Evolutionary conservation across 2,888 invertebrate species (phyloP), one percentile per base, ranked within the genome.

Genomic region (Mimas tiliae): DNA sequence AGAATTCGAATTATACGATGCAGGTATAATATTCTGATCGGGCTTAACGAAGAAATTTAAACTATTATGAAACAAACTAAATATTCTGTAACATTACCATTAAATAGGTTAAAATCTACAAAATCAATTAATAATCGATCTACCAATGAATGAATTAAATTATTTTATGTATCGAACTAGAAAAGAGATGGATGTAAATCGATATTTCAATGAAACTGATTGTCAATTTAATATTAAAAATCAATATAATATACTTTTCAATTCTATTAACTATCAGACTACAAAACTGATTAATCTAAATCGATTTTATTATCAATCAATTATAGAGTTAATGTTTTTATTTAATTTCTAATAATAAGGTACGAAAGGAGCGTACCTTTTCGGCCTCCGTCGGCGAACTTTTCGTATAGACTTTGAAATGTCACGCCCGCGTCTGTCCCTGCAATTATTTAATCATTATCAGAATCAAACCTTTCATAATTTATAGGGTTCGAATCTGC

Each of bases 391-490:
- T 69, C 74, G 70, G 87, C 68, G 85, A 90, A 90, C 64, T 81
- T 80, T 84, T 90, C 89, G 71, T 86, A 90, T 51, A 85, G 74
- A 34, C 82, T 79, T 74, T 88, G 90, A 80, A 77, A 90, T 42
- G 68, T 73, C 69, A 21, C 62, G 68, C 42, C 74, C 70, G 62
- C 70, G 76, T 67, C 74, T 64, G 72, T 72, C 71, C 85, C 90
- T 90, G 90, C 77, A 89, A 90, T 74, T 79, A 84, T 55, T 68
- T 42, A 67, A 55, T 67, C 63, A 69, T 47, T 47, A 34, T 58
- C 16, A 65, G 48, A 65, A 58, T 58, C 58, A 58, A 42, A 42
- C 58, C 58, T n/a, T 58, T 16, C n/a, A 19, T 21, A 21, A 12
- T 42, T 14, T 6, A 21, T 3, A 6, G 9, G 55, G 55, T 42